phyloP scores from a whole-genome alignment of 2,113 vertebrate species.

The Elephantulus edwardii region DNA sequence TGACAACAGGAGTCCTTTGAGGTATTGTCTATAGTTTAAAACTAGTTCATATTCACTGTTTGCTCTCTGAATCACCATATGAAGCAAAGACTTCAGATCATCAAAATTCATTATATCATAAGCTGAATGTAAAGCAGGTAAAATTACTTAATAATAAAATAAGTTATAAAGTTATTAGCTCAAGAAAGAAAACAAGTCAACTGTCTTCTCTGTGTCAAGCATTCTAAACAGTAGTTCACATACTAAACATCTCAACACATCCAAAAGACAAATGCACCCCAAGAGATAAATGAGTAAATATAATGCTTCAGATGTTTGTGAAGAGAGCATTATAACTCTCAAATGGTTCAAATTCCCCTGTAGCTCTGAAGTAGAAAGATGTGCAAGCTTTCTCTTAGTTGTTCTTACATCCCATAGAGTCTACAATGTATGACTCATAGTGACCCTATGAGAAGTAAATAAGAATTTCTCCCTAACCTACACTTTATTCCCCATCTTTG shows the following conservation, averaged over 20 bases:
- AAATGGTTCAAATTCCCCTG: too few relatives aligned
- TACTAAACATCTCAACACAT: slow-evolving; percentile 30
- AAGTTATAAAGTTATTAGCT: slow-evolving; percentile 15
- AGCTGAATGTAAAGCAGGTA: slow-evolving; percentile 11
- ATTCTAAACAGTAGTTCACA: not conserved
- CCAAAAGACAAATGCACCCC: not conserved
- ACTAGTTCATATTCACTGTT: not conserved
- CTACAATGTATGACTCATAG: too few relatives aligned
- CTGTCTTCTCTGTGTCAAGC: not conserved
- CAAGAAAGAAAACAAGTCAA: slow-evolving; percentile 33
- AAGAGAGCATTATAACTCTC: too few relatives aligned
- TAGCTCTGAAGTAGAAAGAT: too few relatives aligned
- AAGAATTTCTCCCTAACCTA: too few relatives aligned
- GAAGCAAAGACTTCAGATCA: slow-evolving; percentile 9
- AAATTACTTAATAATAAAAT: not conserved
- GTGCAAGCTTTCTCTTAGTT: too few relatives aligned
- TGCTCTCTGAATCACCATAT: not conserved
- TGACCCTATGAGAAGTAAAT: too few relatives aligned
- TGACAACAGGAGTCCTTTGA: not conserved
- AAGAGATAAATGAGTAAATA: not conserved
- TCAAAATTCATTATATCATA: not conserved
- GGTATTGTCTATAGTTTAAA: not conserved
- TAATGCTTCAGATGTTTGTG: too few relatives aligned
- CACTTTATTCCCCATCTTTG: too few relatives aligned
- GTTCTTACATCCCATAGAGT: too few relatives aligned